These are phyloP conservation scores for Enteromius radiatus DNA, from an alignment of 2,797 vertebrate species.

Conservation along the genomic window DNA sequence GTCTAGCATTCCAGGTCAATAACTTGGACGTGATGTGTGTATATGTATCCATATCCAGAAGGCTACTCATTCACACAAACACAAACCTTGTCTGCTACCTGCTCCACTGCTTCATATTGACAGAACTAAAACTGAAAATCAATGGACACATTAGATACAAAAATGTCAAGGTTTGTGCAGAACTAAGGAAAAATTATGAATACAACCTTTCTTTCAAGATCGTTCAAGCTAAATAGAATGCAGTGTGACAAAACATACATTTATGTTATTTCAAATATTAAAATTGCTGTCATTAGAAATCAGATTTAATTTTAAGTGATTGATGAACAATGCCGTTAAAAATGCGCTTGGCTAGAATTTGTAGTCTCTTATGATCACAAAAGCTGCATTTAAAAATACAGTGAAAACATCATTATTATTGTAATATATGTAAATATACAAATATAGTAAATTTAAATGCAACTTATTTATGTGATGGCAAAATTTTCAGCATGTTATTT, in stretches of 20 bases:
- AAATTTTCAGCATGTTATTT: neutral
- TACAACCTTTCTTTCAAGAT: neutral
- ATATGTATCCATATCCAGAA: slow-evolving; percentile 17
- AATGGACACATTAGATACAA: slow-evolving; percentile 17
- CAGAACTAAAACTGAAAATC: neutral
- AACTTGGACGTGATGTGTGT: neutral
- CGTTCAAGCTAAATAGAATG: neutral
- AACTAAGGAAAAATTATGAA: neutral
- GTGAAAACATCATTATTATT: neutral
- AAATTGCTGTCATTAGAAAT: neutral
- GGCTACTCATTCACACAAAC: slow-evolving; percentile 13
- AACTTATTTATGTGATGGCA: neutral
- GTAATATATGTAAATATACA: no score
- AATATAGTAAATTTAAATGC: neutral
- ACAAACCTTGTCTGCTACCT: slow-evolving; percentile 19
- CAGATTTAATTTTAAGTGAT: neutral
- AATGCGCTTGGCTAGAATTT: neutral
- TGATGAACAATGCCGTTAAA: neutral
- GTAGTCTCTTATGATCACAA: neutral
- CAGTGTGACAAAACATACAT: neutral
- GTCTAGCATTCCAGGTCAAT: slow-evolving; percentile 3
- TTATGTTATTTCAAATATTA: neutral
- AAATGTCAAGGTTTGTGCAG: slow-evolving; percentile 21
- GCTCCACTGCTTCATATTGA: no score
- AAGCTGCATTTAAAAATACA: neutral